Percentiles rank a stretch among this genome's conserved stretches.
phyloP scores from a whole-genome alignment of 2,888 invertebrate species.

The Diplolepis rosae region DNA sequence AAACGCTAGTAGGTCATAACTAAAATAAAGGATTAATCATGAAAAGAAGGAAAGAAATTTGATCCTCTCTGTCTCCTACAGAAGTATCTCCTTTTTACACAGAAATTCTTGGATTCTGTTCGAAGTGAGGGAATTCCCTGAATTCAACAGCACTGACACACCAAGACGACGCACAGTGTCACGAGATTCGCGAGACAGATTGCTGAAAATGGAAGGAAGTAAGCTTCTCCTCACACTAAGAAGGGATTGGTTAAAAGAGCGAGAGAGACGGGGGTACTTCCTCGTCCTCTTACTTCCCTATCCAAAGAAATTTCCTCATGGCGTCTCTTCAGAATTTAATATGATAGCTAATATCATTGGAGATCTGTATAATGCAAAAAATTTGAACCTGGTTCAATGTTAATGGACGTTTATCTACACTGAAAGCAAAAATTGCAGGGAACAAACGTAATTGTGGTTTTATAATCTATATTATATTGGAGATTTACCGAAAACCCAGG shows the following conservation, averaged over 20 bases:
- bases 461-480: too few species aligned
- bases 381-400: conserved; percentile 60
- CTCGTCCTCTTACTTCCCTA: too few species aligned
- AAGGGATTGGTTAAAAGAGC: not conserved
- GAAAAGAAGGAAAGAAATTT: too few species aligned
- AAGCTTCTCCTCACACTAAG: conserved; percentile 29
- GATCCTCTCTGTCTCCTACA: too few species aligned
- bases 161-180: conserved; percentile 4
- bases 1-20: too few species aligned
- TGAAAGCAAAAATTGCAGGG: too few species aligned
- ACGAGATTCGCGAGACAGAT: conserved; percentile 20
- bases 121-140: not conserved
- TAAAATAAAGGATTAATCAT: too few species aligned
- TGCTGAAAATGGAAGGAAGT: conserved; percentile 54
- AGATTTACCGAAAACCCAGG: too few species aligned
- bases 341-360: conserved; percentile 67
- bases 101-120: conserved; percentile 16
- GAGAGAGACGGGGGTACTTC: not conserved
- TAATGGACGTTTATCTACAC: too few species aligned
- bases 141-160: not conserved
- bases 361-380: conserved; percentile 66
- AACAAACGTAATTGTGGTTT: too few species aligned
- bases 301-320: conserved; percentile 14
- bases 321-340: conserved; percentile 65
- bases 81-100: too few species aligned